Evolutionary conservation across 2,797 vertebrate species (phyloP).

Genomic region (Gymnodraco acuticeps): DNA sequence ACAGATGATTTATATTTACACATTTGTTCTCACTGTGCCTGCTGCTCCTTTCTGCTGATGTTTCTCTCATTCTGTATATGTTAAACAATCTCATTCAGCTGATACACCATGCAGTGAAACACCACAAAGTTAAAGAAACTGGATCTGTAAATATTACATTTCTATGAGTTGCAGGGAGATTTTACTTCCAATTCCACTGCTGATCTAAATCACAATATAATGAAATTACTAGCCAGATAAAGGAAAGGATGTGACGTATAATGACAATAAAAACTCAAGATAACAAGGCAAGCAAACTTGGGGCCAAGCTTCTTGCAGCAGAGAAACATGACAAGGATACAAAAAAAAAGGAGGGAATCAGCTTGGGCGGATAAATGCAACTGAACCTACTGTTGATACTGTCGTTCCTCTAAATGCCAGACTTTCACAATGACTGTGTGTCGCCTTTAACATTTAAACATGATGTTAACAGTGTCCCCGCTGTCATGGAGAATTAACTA

Average conservation of each 20-base stretch:
- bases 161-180: conserved; percentile 6
- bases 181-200: conserved; percentile 8
- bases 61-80: conserved; percentile 6
- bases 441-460: conserved; percentile 18
- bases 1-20: conserved; percentile 31
- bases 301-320: not conserved
- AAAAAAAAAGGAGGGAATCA: not conserved
- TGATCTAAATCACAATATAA: conserved; percentile 24
- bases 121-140: not conserved
- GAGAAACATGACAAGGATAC: not conserved
- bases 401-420: not conserved
- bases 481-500: not conserved
- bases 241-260: not conserved
- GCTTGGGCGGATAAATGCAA: not conserved
- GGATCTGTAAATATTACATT: not conserved
- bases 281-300: not conserved
- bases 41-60: not conserved
- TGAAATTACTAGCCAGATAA: not conserved
- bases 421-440: not conserved
- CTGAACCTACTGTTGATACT: conserved; percentile 2
- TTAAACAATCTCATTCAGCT: conserved; percentile 22
- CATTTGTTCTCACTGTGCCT: conserved; percentile 7
- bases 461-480: conserved; percentile 1
- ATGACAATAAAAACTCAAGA: conserved; percentile 6
- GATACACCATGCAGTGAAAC: conserved; percentile 5